A percentile compares a stretch with the other conserved stretches of the same genome.
phyloP scores from a whole-genome alignment of 2,888 invertebrate species.

The Caenorhabditis sulstoni region DNA sequence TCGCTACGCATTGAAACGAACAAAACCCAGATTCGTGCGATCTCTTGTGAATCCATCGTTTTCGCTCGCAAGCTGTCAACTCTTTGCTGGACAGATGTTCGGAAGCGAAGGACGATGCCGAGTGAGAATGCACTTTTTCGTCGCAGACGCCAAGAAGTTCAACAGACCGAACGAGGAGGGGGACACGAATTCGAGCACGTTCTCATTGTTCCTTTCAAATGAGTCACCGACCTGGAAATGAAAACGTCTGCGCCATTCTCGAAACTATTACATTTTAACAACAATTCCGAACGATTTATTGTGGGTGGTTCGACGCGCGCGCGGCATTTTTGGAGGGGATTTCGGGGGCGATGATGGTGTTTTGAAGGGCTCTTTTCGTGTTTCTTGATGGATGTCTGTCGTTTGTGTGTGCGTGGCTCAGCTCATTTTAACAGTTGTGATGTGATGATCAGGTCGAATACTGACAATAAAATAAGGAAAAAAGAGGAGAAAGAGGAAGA shows the following conservation, averaged over 20 bases:
- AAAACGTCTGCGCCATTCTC: background rate
- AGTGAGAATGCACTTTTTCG: no score
- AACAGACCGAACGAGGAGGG: no score
- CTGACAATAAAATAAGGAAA: conserved; percentile 50
- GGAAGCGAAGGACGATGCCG: no score
- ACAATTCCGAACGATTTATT: conserved; percentile 65
- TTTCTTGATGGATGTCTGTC: conserved; percentile 50
- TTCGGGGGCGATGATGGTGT: conserved; percentile 24
- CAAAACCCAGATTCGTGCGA: no score
- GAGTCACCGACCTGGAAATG: conserved; percentile 5
- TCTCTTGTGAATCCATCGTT: no score
- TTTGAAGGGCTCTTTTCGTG: conserved; percentile 38
- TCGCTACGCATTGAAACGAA: no score
- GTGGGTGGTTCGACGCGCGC: conserved; percentile 54
- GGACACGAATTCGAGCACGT: no score
- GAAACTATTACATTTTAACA: conserved; percentile 32
- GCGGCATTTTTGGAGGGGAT: conserved; percentile 28
- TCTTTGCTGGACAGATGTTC: no score
- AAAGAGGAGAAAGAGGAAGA: conserved; percentile 14
- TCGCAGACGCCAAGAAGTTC: no score
- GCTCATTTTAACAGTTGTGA: conserved; percentile 58
- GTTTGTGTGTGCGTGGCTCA: conserved; percentile 52
- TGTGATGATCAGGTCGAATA: conserved; percentile 51
- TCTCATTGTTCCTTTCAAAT: background rate
- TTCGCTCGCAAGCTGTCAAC: no score